phyloP scores from a whole-genome alignment of 2,113 vertebrate species.

The Camelus bactrianus region DNA sequence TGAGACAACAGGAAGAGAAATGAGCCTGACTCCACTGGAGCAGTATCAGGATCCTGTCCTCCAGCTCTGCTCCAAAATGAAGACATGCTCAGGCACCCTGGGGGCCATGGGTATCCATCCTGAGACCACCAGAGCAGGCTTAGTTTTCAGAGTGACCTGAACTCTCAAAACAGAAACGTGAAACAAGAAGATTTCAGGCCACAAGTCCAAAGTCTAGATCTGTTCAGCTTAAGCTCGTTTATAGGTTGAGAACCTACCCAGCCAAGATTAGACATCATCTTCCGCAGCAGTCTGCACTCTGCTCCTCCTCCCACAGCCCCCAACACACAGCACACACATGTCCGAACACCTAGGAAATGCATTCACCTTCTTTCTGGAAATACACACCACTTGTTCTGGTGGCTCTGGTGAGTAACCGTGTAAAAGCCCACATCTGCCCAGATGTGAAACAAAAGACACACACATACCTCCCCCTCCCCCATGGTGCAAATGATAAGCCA shows the following conservation, averaged over 20 bases:
- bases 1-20: constrained; percentile 78
- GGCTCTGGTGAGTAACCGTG: background rate
- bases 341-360: background rate
- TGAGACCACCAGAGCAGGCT: constrained; percentile 82
- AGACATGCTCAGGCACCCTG: constrained; percentile 80
- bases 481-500: background rate
- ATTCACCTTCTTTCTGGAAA: background rate
- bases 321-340: background rate
- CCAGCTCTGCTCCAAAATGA: constrained; percentile 81
- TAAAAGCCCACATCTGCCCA: constrained; percentile 12
- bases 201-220: background rate
- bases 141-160: background rate
- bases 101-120: constrained; percentile 84
- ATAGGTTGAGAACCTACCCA: background rate
- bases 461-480: too few relatives aligned
- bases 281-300: background rate
- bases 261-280: background rate
- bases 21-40: constrained; percentile 88
- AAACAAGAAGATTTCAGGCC: background rate
- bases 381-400: background rate
- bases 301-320: background rate
- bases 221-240: background rate
- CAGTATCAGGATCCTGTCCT: constrained; percentile 68
- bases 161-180: background rate
- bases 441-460: constrained; percentile 42